Evolutionary conservation across 2,888 invertebrate genomes (phyloP), one percentile per base, ranked within the genome.

Genomic region (Lepidochrysops patricia): DNA sequence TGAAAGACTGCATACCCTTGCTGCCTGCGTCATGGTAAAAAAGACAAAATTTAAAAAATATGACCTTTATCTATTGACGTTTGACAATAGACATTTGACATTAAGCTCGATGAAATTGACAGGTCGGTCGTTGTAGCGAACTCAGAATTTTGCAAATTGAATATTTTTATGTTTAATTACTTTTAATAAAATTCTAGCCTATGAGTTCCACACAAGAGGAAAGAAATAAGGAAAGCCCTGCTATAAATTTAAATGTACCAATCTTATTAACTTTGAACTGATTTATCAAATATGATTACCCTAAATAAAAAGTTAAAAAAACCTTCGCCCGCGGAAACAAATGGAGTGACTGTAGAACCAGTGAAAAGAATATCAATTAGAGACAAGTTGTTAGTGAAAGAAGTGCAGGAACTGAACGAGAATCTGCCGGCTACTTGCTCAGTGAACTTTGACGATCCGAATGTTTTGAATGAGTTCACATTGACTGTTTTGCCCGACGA

Each of bases 341-440:
- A 84, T 71, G 84, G 86, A 26, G 73, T 90, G 64, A 74, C 77
- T 49, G 73, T 71, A 60, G 88, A 86, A 63, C 68, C 80, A 61
- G 72, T 74, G 68, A 90, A 91, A 80, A 88, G 95, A 74, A 93
- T 93, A 67, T 95, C 95, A 29, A 90, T 96, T 62, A 90, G 96
- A 71, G 96, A 96, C 75, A 94, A 94, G 81, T 87, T 96, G 58
- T 82, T 96, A 61, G 91, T 95, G 49, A 94, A 95, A 89, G 96
- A 96, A 90, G 93, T 94, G 12, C 92, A 92, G 75, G 97, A 98
- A 85, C 94, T 98, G 95, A 93, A 96, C 70, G 95, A 95, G 75
- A 93, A 94, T 68, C 90, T 97, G 66, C 97, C 97, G 25, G 82
- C 89, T 61, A 95, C 95, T 12, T 97, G 97, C 84, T 91, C 92